Percentiles rank a stretch among this genome's conserved stretches.
Evolutionary conservation across 2,888 invertebrate species (phyloP).

Genomic region (Eilema griseolum): DNA sequence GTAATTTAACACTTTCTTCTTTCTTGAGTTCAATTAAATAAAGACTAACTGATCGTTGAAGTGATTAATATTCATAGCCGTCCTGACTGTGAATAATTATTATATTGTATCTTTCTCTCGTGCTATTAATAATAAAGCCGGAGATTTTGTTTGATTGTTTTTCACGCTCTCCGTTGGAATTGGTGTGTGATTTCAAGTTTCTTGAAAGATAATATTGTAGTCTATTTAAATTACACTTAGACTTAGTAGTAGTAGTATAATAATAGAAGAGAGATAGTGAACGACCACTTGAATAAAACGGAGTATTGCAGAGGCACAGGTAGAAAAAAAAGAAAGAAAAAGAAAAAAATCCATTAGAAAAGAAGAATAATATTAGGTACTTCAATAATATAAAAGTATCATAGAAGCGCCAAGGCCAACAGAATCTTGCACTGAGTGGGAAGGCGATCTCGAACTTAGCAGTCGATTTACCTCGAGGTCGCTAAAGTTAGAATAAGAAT

Average conservation of each 20-base stretch:
- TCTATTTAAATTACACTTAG: too few species aligned
- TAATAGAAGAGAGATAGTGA: too few species aligned
- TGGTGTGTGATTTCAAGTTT: too few species aligned
- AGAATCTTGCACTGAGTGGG: background rate
- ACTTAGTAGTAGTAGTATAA: background rate
- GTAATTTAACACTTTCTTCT: conserved; percentile 36
- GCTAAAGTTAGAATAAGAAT: too few species aligned
- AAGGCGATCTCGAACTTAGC: background rate
- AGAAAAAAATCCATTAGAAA: too few species aligned
- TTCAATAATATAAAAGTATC: too few species aligned
- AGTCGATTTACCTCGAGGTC: background rate
- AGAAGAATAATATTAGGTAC: too few species aligned
- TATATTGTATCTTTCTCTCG: background rate
- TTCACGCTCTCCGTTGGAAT: background rate
- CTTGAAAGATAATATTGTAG: too few species aligned
- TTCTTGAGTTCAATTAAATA: conserved; percentile 43
- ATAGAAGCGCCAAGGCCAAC: too few species aligned
- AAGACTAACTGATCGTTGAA: conserved; percentile 39
- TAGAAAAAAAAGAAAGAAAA: too few species aligned
- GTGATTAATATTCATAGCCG: conserved; percentile 47
- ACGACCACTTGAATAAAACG: too few species aligned
- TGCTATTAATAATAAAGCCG: background rate
- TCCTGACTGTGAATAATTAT: conserved; percentile 34
- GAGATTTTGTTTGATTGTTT: background rate
- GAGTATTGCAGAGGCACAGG: too few species aligned